Evolutionary conservation across 2,797 vertebrate species (phyloP).

Genomic region (Pterois miles): DNA sequence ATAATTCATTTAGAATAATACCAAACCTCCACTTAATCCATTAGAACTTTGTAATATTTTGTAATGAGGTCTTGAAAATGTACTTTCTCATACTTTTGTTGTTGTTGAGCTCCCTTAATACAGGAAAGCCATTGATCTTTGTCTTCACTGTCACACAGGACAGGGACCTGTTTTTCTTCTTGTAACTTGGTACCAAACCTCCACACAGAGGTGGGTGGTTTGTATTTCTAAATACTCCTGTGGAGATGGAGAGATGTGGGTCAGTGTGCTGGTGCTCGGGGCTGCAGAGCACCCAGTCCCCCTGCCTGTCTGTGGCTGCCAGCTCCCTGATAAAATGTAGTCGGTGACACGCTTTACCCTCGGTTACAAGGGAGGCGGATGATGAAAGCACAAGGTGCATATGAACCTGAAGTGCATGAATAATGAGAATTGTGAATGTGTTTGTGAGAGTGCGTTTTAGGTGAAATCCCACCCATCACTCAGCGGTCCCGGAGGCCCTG

Average conservation of each 20-base stretch:
- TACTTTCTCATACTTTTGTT: neutral
- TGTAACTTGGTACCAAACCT: slow-evolving; percentile 10
- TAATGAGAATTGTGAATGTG: slow-evolving; percentile 26
- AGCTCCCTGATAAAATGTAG: slow-evolving; percentile 31
- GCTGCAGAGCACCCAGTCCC: slow-evolving; percentile 77
- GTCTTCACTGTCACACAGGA: slow-evolving; percentile 1
- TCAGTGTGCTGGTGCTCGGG: slow-evolving; percentile 77
- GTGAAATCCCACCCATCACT: slow-evolving; percentile 8
- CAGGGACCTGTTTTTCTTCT: neutral
- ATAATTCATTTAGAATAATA: neutral
- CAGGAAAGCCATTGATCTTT: neutral
- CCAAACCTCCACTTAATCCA: neutral
- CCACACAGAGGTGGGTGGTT: slow-evolving; percentile 16
- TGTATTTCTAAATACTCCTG: slow-evolving; percentile 48
- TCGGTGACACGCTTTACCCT: neutral
- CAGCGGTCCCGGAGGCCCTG: slow-evolving; percentile 28
- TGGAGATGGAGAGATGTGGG: slow-evolving; percentile 68
- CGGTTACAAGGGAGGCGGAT: neutral
- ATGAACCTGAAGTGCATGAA: slow-evolving; percentile 1
- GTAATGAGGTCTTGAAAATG: neutral
- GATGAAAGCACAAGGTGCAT: neutral
- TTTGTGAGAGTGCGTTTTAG: neutral
- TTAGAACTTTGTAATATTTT: neutral
- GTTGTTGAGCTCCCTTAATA: neutral
- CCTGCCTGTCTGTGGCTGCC: slow-evolving; percentile 32